Base-by-base conservation (phyloP, 2,888 invertebrate genomes). In the Onthophagus sagittarius region DNA sequence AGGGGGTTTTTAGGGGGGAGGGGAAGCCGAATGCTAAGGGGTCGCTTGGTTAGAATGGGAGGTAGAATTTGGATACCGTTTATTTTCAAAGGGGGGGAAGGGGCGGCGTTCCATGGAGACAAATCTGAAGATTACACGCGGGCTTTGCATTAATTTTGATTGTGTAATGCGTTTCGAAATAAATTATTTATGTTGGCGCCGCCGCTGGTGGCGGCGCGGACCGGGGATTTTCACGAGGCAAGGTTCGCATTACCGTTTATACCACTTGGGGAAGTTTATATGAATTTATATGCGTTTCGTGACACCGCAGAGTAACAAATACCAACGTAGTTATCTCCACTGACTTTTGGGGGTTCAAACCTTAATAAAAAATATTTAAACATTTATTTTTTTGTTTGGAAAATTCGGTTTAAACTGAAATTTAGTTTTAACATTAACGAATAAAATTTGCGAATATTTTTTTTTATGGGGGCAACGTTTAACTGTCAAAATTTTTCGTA, bases 71-170 rank as follows among this genome's bases (percentile, higher is more conserved):
- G 69, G 63, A 69, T 72, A 23, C 23, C 73, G 15, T 63, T 62
- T 63, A 39, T 63, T 72, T 74, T 72, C 70, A 72, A 70, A 64
- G 72, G 72, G 75, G 76, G 76, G 74, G 72, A 75, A 75, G 76
- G 74, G 75, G 75, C 76, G 74, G 76, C 77, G 23, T 23, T 75
- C 76, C 76, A 77, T 76, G 75, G 76, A 79, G 80, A 80, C 79
- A 80, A 80, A 80, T 79, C 79, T 79, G 77, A 78, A 79, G 80
- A 80, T 80, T 80, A 79, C 67, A n/a, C 73, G 70, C 74, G 74
- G 67, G 79, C 77, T 79, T 79, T 79, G 78, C 79, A 79, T 79
- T 78, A 78, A 78, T 79, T 79, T 78, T 77, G 77, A 77, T 77
- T 76, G 77, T 72, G 74, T 78, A 78, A 78, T 78, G 77, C 78